phyloP scores from a whole-genome alignment of 1,140 invertebrate genomes.

The Riptortus pedestris region DNA sequence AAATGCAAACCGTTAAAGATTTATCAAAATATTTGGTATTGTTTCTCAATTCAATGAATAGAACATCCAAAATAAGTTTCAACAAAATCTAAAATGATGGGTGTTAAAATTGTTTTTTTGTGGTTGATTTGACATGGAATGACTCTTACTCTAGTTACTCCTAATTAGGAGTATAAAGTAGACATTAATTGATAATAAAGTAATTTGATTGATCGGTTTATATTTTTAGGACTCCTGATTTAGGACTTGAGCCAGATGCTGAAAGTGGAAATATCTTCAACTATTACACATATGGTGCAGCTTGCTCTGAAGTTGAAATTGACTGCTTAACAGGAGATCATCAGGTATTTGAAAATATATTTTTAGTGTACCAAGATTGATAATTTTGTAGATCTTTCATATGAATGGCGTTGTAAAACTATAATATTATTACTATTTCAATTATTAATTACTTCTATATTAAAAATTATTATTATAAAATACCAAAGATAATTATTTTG shows the following conservation, averaged over 20 bases:
- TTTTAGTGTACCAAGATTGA: background rate
- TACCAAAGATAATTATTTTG: background rate
- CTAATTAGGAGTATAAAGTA: too few species aligned
- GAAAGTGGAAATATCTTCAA: constrained; percentile 61
- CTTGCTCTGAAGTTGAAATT: constrained; percentile 72
- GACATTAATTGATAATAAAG: too few species aligned
- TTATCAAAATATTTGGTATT: too few species aligned
- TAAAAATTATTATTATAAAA: constrained; percentile 1
- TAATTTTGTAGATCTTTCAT: background rate
- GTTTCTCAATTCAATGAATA: too few species aligned
- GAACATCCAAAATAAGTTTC: too few species aligned
- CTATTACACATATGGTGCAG: constrained; percentile 72
- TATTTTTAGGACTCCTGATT: constrained; percentile 60
- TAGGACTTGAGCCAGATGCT: constrained; percentile 62
- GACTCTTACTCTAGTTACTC: too few species aligned
- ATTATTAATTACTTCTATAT: constrained; percentile 17
- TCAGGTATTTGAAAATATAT: constrained; percentile 44
- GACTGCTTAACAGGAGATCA: constrained; percentile 83
- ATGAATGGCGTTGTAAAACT: background rate
- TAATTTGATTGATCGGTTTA: too few species aligned
- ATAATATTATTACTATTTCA: constrained; percentile 9
- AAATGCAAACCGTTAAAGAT: too few species aligned
- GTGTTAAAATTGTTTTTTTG: too few species aligned
- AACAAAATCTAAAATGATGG: too few species aligned
- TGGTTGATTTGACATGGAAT: too few species aligned